Conservation (phyloP, 2,113 vertebrate species). For the Petaurus breviceps region DNA sequence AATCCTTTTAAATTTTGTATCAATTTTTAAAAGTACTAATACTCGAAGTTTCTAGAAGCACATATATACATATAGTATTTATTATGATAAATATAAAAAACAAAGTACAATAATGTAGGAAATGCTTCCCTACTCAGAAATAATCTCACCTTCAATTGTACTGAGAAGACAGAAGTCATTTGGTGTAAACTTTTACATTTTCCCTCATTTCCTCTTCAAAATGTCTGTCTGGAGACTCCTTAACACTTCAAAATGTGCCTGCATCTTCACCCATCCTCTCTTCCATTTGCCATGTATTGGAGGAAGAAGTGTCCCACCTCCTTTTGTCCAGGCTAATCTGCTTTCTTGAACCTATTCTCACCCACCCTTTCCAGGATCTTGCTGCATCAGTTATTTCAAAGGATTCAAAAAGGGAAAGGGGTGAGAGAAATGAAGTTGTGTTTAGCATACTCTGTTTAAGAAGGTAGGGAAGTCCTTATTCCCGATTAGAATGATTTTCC, state of each 20-base stretch:
- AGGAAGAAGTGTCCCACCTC: background rate
- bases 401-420: background rate
- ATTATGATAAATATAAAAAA: background rate
- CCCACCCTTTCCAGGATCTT: background rate
- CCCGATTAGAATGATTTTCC: background rate
- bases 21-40: background rate
- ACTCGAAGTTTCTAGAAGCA: background rate
- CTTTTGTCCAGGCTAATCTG: background rate
- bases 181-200: background rate
- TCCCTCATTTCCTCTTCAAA: background rate
- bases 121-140: background rate
- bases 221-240: background rate
- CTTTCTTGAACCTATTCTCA: background rate
- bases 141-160: background rate
- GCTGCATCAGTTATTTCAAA: background rate
- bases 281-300: background rate
- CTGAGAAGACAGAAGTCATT: background rate
- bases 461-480: background rate
- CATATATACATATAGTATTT: background rate
- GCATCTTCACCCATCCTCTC: background rate
- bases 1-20: background rate
- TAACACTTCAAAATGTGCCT: background rate
- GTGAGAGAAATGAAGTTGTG: background rate
- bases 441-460: background rate
- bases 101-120: background rate